A percentile compares a stretch with the other conserved stretches of the same genome.
Conservation (phyloP, 2,797 vertebrate genomes). For the Diglossa cyanea region DNA sequence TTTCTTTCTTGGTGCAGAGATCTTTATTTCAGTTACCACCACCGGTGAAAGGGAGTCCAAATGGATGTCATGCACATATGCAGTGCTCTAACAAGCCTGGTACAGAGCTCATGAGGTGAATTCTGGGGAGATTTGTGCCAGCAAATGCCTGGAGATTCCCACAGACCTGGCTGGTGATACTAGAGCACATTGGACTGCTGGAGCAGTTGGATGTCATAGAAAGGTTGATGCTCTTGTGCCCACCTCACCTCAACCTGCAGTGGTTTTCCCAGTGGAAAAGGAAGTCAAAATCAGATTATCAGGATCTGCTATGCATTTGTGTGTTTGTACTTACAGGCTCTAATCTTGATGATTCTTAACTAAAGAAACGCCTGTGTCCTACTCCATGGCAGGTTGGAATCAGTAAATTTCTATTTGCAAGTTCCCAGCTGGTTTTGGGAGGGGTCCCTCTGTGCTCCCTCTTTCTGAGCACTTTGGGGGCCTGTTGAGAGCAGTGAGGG, state of each 20-base stretch:
- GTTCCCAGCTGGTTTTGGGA: background rate
- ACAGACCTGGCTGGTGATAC: background rate
- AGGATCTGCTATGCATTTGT: background rate
- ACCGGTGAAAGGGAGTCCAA: background rate
- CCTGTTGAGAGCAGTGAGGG: background rate
- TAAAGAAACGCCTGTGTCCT: background rate
- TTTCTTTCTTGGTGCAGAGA: background rate
- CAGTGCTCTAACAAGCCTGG: background rate
- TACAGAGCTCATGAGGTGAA: background rate
- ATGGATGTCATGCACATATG: accelerated
- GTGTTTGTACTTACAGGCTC: background rate
- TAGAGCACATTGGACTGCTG: background rate
- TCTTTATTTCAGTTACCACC: background rate
- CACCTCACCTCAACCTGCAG: background rate
- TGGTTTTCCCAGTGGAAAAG: background rate
- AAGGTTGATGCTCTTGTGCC: background rate
- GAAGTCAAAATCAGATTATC: background rate
- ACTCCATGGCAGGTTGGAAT: background rate
- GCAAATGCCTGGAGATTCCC: background rate
- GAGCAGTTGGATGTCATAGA: background rate
- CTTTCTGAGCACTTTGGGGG: background rate
- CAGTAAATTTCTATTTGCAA: background rate
- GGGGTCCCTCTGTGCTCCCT: background rate
- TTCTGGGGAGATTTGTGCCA: background rate
- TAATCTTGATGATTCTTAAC: background rate